These are phyloP conservation scores for Siderastrea radians DNA, from an alignment of 92 coral and sea anemone species.

Conservation along the genomic window DNA sequence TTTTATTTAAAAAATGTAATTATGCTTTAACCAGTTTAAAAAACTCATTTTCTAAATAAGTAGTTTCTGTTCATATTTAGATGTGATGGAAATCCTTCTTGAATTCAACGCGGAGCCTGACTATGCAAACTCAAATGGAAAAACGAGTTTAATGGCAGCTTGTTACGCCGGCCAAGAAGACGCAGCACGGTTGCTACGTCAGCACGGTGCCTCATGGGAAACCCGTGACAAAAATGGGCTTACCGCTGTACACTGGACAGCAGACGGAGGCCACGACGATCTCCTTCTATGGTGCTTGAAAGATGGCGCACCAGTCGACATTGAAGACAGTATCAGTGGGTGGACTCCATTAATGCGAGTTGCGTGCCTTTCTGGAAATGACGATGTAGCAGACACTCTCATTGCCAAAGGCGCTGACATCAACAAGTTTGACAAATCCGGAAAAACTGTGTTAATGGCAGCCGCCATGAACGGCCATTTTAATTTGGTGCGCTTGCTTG, in stretches of 20 bases:
- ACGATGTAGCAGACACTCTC: conserved; percentile 88
- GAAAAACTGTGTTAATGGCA: conserved; percentile 95
- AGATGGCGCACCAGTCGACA: conserved; percentile 91
- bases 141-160: conserved; percentile 91
- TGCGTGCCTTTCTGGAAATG: conserved; percentile 91
- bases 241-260: conserved; percentile 99
- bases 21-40: too few species aligned
- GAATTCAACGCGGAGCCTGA: conserved; percentile 94
- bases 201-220: conserved; percentile 86
- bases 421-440: conserved; percentile 90
- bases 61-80: conserved; percentile 12
- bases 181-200: conserved; percentile 76
- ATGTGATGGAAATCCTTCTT: conserved; percentile 85
- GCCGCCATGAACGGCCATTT: conserved; percentile 98
- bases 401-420: conserved; percentile 92
- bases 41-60: background rate
- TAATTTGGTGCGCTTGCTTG: conserved; percentile 90
- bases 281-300: conserved; percentile 83
- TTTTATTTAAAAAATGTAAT: too few species aligned
- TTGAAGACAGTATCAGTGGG: conserved; percentile 73
- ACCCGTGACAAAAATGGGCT: conserved; percentile 93
- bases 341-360: conserved; percentile 99
- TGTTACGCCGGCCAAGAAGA: conserved; percentile 95
- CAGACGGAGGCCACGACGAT: conserved; percentile 99
- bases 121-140: conserved; percentile 83